phyloP scores from a whole-genome alignment of 2,797 vertebrate species.

The Darevskia nairensis region DNA sequence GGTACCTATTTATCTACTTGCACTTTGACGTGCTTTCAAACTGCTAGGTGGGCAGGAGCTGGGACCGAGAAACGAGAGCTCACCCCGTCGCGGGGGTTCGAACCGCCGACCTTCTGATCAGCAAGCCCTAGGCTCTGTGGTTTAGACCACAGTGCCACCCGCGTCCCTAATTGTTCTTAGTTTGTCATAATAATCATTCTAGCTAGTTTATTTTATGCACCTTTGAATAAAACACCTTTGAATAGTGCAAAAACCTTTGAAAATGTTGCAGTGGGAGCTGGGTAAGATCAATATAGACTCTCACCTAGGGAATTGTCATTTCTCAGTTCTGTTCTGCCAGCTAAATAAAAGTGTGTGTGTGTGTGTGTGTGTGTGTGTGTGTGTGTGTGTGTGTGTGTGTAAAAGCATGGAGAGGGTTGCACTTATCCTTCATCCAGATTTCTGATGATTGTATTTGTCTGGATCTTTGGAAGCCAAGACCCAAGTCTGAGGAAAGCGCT shows the following conservation, averaged over 20 bases:
- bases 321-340: conserved; percentile 19
- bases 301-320: neutral
- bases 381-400: neutral
- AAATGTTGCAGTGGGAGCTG: neutral
- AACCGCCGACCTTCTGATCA: too few relatives aligned
- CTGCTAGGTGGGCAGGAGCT: too few relatives aligned
- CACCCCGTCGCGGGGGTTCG: too few relatives aligned
- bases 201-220: conserved; percentile 48
- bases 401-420: neutral
- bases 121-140: too few relatives aligned
- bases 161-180: neutral
- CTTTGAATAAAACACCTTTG: conserved; percentile 33
- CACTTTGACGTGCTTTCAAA: too few relatives aligned
- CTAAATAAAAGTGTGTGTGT: conserved; percentile 35
- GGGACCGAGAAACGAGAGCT: too few relatives aligned
- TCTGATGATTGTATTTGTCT: neutral
- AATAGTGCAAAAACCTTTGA: neutral
- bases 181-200: neutral
- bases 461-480: too few relatives aligned
- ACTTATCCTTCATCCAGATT: neutral
- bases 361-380: neutral
- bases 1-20: too few relatives aligned
- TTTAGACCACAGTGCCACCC: too few relatives aligned
- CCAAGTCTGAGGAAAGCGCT: too few relatives aligned
- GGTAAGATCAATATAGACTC: conserved; percentile 18